phyloP scores from a whole-genome alignment of 2,113 vertebrate genomes.

The Tautogolabrus adspersus region DNA sequence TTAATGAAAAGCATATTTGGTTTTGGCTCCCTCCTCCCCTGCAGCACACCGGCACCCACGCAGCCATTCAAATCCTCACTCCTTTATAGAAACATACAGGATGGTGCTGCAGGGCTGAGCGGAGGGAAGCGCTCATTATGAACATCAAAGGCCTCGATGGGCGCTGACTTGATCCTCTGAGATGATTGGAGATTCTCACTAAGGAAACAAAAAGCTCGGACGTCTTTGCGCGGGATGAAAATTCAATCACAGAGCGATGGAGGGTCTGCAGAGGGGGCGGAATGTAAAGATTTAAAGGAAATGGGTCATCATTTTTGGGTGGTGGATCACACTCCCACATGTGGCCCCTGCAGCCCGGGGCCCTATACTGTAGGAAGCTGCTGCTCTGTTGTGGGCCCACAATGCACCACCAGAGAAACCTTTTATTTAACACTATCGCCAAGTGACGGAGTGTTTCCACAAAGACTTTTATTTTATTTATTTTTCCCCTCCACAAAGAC shows the following conservation, averaged over 20 bases:
- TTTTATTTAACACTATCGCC: slow-evolving; percentile 31
- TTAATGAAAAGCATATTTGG: slow-evolving; percentile 77
- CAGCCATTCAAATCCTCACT: slow-evolving; percentile 53
- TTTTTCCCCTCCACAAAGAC: slow-evolving; percentile 12
- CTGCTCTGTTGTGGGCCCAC: slow-evolving; percentile 22
- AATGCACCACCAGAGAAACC: slow-evolving; percentile 31
- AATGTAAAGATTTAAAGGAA: slow-evolving; percentile 58
- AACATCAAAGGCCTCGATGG: slow-evolving; percentile 71
- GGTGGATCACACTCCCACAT: slow-evolving; percentile 59
- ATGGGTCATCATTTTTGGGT: slow-evolving; percentile 61
- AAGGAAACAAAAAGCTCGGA: slow-evolving; percentile 41
- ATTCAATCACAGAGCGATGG: slow-evolving; percentile 48
- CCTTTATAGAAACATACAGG: slow-evolving; percentile 64
- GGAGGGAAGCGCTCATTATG: slow-evolving; percentile 68
- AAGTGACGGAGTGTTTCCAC: slow-evolving; percentile 3
- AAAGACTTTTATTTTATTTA: slow-evolving; percentile 5
- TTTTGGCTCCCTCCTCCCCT: slow-evolving; percentile 16
- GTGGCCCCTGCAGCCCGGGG: slow-evolving; percentile 47
- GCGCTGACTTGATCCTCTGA: slow-evolving; percentile 52
- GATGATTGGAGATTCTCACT: slow-evolving; percentile 59
- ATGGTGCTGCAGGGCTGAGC: slow-evolving; percentile 61
- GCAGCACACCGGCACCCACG: slow-evolving; percentile 51
- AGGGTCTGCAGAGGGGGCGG: slow-evolving; percentile 19
- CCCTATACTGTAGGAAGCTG: slow-evolving; percentile 35
- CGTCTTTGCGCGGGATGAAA: slow-evolving; percentile 24